These are phyloP conservation scores for Oreotrochilus melanogaster DNA, from an alignment of 2,113 vertebrate genomes.

Conservation along the genomic window DNA sequence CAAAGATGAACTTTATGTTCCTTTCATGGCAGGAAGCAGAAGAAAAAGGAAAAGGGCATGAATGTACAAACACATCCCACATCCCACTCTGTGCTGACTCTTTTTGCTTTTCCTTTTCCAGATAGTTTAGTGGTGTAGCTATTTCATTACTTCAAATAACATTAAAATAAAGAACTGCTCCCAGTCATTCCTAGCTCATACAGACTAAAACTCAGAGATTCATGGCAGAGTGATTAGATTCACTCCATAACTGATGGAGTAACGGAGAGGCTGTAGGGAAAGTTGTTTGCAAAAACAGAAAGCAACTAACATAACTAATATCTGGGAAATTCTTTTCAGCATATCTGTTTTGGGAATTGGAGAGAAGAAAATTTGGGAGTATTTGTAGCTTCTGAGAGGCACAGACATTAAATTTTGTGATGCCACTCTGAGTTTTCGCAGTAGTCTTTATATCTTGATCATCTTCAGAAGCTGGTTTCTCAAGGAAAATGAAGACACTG, in stretches of 20 bases:
- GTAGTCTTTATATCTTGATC: not conserved
- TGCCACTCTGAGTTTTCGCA: not conserved
- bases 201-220: conserved; percentile 40
- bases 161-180: conserved; percentile 64
- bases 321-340: not conserved
- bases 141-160: conserved; percentile 34
- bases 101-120: not conserved
- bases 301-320: not conserved
- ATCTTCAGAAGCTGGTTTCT: not conserved
- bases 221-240: conserved; percentile 59
- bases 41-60: not conserved
- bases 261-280: not conserved
- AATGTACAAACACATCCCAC: not conserved
- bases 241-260: conserved; percentile 43
- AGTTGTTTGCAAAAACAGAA: not conserved
- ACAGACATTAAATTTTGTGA: not conserved
- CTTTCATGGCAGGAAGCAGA: conserved; percentile 18
- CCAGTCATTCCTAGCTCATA: conserved; percentile 47
- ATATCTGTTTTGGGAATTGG: not conserved
- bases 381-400: not conserved
- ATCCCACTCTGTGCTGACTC: not conserved
- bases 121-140: conserved; percentile 45
- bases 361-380: not conserved
- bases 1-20: not conserved
- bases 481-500: not conserved